Base-by-base conservation (phyloP, 2,113 vertebrate species). In the Columba livia region DNA sequence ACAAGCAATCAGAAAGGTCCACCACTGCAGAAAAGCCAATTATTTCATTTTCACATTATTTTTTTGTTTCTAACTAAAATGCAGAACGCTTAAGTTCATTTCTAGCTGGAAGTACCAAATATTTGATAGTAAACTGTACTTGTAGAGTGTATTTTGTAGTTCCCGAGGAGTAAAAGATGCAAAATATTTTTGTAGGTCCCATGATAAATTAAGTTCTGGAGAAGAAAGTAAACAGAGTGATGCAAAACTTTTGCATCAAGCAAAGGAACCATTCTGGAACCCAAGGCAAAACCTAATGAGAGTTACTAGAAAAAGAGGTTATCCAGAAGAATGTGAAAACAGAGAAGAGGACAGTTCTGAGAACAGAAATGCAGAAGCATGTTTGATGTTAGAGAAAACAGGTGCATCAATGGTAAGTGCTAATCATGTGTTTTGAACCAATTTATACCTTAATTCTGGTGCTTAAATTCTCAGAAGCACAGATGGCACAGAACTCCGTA, bases 101-200 rank as follows among this genome's bases (percentile, higher is more conserved):
- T 74, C 36, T 56, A 40, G 9, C 11, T 51, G 13, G 3, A 69
- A 48, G 4, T 80, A 48, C 19, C 78, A 38, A 62, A 50, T 81
- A 80, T 15, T 32, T 79, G 16, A 60, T 42, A 54, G 56, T 23
- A 40, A 75, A 24, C 7, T 16, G 89, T 24, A 12, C 18, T 66
- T 89, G 3, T 29, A 56, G 29, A 51, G 17, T 53, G 3, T 65
- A 4, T 81, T 89, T 91, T 42, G 7, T 66, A 32, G 14, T 77
- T 47, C 14, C 12, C 79, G 19, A 44, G 31, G 47, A 31, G 12
- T 79, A 54, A 81, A 80, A 78, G 13, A 42, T 92, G 58, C 65
- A 85, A 88, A 56, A 31, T 88, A 9, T 74, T 94, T 95, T 91
- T 77, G 13, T 79, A 97, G 95, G 26, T 91, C 42, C 17, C 82